Conservation (phyloP, 35 echinoderm and acorn worm species). For the Lytechinus variegatus region DNA sequence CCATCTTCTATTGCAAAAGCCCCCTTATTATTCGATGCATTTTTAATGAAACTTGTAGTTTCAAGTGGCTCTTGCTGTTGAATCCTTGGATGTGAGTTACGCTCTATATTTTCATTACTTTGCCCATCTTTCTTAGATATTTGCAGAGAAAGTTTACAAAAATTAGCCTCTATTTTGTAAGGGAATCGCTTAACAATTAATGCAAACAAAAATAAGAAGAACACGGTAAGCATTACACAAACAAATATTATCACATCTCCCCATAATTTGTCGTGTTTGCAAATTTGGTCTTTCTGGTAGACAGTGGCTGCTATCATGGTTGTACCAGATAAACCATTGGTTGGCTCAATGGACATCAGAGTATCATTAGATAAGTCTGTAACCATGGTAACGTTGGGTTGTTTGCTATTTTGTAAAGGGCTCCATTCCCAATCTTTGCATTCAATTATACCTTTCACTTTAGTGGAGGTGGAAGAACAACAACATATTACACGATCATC, state of each 20-base stretch:
- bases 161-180: background rate
- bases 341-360: background rate
- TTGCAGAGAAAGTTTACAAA: background rate
- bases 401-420: background rate
- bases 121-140: background rate
- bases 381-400: background rate
- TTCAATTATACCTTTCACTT: background rate
- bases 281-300: background rate
- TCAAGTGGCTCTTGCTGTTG: background rate
- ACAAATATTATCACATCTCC: background rate
- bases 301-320: background rate
- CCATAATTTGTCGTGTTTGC: background rate
- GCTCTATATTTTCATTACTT: background rate
- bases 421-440: background rate
- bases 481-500: background rate
- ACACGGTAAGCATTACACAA: background rate
- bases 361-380: background rate
- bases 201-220: background rate
- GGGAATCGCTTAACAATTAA: background rate
- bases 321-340: background rate
- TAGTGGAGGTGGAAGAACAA: background rate
- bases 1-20: too few species aligned
- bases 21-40: too few species aligned
- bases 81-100: background rate
- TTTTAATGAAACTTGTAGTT: background rate